Base-by-base conservation (phyloP, 2,113 vertebrate genomes). In the Lampris megalopsis region DNA sequence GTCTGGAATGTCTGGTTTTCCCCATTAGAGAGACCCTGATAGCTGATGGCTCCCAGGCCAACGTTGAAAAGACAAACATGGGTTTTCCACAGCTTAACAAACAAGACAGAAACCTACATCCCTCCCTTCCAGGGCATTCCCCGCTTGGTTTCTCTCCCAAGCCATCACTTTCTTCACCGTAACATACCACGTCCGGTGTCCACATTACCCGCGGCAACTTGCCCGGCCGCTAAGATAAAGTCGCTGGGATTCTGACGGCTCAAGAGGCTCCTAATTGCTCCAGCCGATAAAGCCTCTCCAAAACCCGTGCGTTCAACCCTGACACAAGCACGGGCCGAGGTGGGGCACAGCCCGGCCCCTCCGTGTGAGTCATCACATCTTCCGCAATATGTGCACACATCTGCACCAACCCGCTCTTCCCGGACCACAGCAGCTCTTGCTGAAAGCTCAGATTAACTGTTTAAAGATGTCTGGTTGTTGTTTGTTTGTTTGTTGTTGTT, bases 391-490 rank as follows among this genome's bases (percentile, higher is more conserved):
- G 40, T 42, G 49, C 45, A 66, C 61, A 61, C 54, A 79, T 61
- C 52, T 11, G 58, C 63, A 73, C 36, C 65, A 68, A 52, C 71
- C 81, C 81, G 79, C 65, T 6, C 35, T 67, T 68, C 63, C 68
- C 72, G 69, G 71, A 85, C 80, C 85, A 84, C 83, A 80, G 84
- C 76, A 38, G 68, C 60, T 68, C 77, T 74, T 60, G 84, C 81
- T 86, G 77, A 77, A 76, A 84, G 60, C 77, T 68, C 63, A 73
- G 68, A 85, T 65, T 82, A 88, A 86, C 77, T n/a, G 70, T 74
- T 91, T 84, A 87, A 90, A 92, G 81, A 91, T 87, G 87, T 82
- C 52, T 62, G 0, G n/a, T 72, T 71, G 36, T 37, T 59, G 6
- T 36, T 36, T 53, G 24, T 24, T 24, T 24, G 24, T 24, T 24